Evolutionary conservation across 2,797 vertebrate genomes (phyloP), one percentile per base, ranked within the genome.

Genomic region (Liparis tanakae): DNA sequence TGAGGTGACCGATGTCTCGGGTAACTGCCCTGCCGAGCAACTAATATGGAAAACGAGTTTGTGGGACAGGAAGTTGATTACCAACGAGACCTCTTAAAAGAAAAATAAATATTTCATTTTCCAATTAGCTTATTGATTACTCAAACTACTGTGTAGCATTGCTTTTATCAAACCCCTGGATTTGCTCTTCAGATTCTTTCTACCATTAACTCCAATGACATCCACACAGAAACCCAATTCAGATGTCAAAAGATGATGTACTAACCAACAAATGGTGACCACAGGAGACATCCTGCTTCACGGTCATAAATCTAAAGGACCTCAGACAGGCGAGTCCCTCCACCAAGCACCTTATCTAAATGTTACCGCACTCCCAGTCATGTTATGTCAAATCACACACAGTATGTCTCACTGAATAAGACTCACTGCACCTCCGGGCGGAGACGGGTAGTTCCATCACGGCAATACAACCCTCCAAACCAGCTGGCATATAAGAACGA

Each of bases 1-100:
- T 81, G 71, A 83, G 85, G 82, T 91, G 89, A 94, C 78, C 84
- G 88, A 93, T 91, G 88, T 87, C 80, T 78, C 62, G 62, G 84
- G 88, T 83, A 86, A 84, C 79, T 87, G 86, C 85, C 85, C 78
- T 30, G 73, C 89, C 85, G 82, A 85, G 72, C 67, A 62, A 66
- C 75, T 65, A 39, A 80, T 66, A 80, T 71, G 15, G 34, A 34
- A 39, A 64, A 41, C n/a, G 64, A 72, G 13, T 54, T 53, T 66
- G 46, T n/a, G 17, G 61, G 50, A 79, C 54, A 59, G 50, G 66
- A 53, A 51, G 67, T 63, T 41, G 67, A 80, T 72, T 57, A 64
- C 20, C 12, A 13, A 67, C 50, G 73, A 57, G 33, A 50, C 22
- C 20, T 37, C 37, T 67, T 78, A 56, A 0, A 1, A 59, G 54